Evolutionary conservation across 2,113 vertebrate genomes (phyloP).

Genomic region (Phycodurus eques): DNA sequence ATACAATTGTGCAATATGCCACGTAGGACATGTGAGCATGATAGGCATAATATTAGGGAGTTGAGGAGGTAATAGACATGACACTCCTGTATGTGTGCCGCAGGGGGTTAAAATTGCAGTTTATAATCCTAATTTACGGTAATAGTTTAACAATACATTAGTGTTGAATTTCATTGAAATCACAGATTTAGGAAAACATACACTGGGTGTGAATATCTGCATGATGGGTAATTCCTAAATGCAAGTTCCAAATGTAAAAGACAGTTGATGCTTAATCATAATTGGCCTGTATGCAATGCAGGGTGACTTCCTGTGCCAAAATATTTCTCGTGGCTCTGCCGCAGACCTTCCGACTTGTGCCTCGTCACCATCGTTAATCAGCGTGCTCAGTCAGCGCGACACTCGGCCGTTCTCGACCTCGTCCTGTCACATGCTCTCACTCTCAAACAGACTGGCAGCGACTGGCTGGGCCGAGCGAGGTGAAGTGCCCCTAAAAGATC

Average conservation of each 20-base stretch:
- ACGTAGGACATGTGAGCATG: too few relatives aligned
- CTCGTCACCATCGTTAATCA: constrained; percentile 32
- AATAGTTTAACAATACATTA: too few relatives aligned
- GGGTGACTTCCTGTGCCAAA: constrained; percentile 2
- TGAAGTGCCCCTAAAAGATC: constrained; percentile 49
- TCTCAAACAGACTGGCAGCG: constrained; percentile 26
- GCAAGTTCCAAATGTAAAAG: not conserved
- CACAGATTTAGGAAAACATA: not conserved
- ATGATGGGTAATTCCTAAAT: not conserved
- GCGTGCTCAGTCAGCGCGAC: constrained; percentile 36
- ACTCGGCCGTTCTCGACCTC: constrained; percentile 38
- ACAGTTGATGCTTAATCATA: not conserved
- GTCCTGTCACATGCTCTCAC: constrained; percentile 49
- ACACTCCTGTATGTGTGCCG: too few relatives aligned
- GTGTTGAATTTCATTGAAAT: too few relatives aligned
- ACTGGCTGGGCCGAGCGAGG: constrained; percentile 35
- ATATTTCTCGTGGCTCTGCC: constrained; percentile 27
- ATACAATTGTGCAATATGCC: too few relatives aligned
- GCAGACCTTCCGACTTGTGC: constrained; percentile 22
- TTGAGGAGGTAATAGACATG: too few relatives aligned
- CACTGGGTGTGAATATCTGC: not conserved
- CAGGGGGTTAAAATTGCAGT: too few relatives aligned
- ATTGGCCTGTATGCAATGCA: not conserved
- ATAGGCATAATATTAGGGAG: too few relatives aligned
- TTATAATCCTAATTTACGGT: too few relatives aligned